Percentiles rank a stretch among this genome's conserved stretches.
phyloP scores from a whole-genome alignment of 2,113 vertebrate species.

The Tympanuchus pallidicinctus region DNA sequence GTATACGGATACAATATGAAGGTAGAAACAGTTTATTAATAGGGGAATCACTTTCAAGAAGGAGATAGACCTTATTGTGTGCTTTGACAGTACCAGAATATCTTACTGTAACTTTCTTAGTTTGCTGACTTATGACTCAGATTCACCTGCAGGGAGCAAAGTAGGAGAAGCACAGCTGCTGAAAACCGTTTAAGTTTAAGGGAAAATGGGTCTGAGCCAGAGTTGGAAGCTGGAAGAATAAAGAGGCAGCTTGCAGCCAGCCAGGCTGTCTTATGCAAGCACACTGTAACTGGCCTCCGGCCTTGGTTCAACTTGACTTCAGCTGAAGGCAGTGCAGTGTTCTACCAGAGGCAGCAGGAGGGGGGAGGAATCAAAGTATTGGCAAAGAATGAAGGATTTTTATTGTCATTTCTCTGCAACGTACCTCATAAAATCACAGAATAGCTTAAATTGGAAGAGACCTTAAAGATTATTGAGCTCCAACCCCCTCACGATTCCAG shows the following conservation, averaged over 20 bases:
- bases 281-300: background rate
- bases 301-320: background rate
- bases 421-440: background rate
- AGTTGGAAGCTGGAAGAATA: background rate
- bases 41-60: background rate
- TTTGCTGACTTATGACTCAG: background rate
- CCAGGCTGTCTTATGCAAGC: background rate
- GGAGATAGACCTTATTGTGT: background rate
- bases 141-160: background rate
- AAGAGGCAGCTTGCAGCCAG: background rate
- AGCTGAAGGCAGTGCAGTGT: background rate
- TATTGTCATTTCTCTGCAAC: background rate
- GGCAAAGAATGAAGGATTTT: background rate
- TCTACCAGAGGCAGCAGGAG: background rate
- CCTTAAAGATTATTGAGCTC: no score
- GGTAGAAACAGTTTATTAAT: background rate
- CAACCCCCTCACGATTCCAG: no score
- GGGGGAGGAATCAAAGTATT: background rate
- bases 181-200: accelerated
- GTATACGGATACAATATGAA: background rate
- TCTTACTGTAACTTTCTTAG: background rate
- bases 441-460: no score
- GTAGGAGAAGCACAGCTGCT: background rate
- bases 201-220: background rate
- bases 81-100: background rate